Evolutionary conservation across 2,113 vertebrate genomes (phyloP).

Genomic region (Gracilinanus agilis): DNA sequence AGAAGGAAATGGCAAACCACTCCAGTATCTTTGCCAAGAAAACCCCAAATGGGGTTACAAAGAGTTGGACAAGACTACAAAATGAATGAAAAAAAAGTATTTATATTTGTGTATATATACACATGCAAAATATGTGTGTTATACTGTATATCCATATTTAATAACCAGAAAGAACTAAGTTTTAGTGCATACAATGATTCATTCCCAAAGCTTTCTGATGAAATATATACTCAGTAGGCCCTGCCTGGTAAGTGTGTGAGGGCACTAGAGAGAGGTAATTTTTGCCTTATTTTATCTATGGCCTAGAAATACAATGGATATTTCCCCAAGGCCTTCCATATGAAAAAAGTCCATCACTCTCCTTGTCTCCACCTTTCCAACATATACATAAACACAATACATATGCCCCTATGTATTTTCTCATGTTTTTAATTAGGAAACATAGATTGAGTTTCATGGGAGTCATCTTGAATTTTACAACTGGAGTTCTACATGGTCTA

Average conservation of each 20-base stretch:
- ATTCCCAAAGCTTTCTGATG: conserved; percentile 47
- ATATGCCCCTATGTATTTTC: too few relatives aligned
- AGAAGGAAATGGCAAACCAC: too few relatives aligned
- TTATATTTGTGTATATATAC: too few relatives aligned
- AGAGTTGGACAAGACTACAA: too few relatives aligned
- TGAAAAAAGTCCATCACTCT: neutral
- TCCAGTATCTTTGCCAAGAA: too few relatives aligned
- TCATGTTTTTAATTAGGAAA: neutral
- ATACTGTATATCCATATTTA: too few relatives aligned
- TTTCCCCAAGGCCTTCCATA: conserved; percentile 18
- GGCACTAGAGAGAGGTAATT: neutral
- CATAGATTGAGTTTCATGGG: neutral
- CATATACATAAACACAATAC: accelerated
- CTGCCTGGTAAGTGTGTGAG: too few relatives aligned
- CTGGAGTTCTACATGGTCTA: too few relatives aligned
- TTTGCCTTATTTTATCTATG: neutral
- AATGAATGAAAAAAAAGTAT: too few relatives aligned
- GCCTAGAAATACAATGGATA: neutral
- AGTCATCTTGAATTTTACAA: too few relatives aligned
- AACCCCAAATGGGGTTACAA: too few relatives aligned
- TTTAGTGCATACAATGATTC: conserved; percentile 12
- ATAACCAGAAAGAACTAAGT: conserved; percentile 20
- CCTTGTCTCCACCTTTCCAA: neutral
- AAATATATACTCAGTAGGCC: neutral
- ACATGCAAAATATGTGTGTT: too few relatives aligned